Evolutionary conservation across 2,113 vertebrate species (phyloP).

Genomic region (Junco hyemalis): DNA sequence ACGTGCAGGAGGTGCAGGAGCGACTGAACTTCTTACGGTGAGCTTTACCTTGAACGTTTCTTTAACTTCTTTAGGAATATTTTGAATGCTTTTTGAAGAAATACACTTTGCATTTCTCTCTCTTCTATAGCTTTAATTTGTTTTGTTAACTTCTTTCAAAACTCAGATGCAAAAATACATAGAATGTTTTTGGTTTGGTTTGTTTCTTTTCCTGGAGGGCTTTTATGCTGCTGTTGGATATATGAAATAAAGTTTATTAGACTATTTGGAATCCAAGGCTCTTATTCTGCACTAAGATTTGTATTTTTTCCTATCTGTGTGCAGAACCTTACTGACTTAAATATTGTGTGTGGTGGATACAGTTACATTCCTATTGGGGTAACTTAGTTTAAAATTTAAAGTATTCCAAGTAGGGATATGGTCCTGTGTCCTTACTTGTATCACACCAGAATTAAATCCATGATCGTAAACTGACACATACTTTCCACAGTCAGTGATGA

Average conservation of each 20-base stretch:
- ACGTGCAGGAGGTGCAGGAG: slow-evolving; percentile 98
- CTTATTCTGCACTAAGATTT: background rate
- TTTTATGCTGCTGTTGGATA: background rate
- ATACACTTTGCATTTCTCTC: background rate
- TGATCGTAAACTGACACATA: background rate
- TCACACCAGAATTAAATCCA: background rate
- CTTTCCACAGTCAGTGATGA: background rate
- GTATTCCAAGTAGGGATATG: background rate
- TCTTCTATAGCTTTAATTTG: background rate
- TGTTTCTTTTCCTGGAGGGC: background rate
- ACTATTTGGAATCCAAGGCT: background rate
- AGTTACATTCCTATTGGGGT: background rate
- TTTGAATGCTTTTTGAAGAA: background rate
- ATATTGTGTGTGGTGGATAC: background rate
- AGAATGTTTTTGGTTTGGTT: background rate
- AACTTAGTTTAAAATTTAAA: background rate
- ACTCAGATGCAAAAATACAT: background rate
- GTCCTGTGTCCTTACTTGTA: background rate
- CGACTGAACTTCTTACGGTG: slow-evolving; percentile 96
- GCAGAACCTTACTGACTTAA: background rate
- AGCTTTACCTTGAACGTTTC: background rate
- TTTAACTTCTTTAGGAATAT: background rate
- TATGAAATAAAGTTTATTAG: background rate
- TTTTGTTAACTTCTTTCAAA: background rate
- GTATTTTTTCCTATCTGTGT: background rate